Evolutionary conservation across 2,888 invertebrate species (phyloP).

Genomic region (Drosophila subsilvestris): DNA sequence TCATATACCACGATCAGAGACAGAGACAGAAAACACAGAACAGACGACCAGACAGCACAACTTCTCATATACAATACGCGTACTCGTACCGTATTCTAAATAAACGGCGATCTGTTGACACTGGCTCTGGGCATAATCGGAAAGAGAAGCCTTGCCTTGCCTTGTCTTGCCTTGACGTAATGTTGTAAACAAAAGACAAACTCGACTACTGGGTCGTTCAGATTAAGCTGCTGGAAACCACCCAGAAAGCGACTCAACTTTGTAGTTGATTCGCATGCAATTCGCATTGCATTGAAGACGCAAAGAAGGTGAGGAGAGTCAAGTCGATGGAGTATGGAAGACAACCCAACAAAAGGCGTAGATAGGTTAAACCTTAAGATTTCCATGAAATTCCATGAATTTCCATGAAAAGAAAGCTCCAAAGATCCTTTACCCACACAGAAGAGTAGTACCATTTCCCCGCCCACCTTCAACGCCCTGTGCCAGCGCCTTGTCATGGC

Average conservation of each 20-base stretch:
- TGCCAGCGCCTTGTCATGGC: conserved; percentile 34
- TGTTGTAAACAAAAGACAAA: conserved; percentile 58
- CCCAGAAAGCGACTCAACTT: not conserved
- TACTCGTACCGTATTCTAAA: conserved; percentile 47
- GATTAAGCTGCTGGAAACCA: conserved; percentile 51
- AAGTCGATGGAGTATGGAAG: conserved; percentile 49
- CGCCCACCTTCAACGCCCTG: conserved; percentile 13
- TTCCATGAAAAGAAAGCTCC: too few relatives aligned
- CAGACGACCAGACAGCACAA: not conserved
- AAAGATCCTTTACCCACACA: too few relatives aligned
- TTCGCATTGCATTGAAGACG: not conserved
- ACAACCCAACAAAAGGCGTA: conserved; percentile 11
- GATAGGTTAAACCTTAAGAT: conserved; percentile 60
- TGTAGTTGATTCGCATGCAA: not conserved
- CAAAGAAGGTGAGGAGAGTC: conserved; percentile 2
- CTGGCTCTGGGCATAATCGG: conserved; percentile 50
- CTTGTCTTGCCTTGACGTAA: conserved; percentile 46
- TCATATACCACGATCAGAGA: conserved; percentile 37
- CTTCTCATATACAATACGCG: not conserved
- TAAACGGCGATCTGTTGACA: conserved; percentile 61
- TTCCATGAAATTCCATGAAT: too few relatives aligned
- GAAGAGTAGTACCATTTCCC: too few relatives aligned
- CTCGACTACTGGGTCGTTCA: conserved; percentile 58
- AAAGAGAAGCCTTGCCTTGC: conserved; percentile 22
- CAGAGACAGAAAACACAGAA: too few relatives aligned